Base-by-base conservation (phyloP, 2,888 invertebrate species). In the Cybosia mesomella region DNA sequence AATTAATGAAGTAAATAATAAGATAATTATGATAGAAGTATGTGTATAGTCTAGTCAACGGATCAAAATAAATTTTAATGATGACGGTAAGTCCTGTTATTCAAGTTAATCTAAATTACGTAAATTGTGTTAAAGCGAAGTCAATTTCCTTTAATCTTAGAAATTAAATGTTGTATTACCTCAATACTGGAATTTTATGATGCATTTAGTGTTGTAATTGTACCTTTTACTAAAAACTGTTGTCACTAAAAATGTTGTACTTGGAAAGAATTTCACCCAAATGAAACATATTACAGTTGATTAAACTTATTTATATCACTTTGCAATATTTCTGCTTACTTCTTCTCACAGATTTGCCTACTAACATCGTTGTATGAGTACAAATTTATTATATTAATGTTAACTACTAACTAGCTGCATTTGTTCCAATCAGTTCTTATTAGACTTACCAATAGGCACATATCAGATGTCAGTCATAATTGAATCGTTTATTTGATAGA, bases 31-130 rank as follows among this genome's bases (percentile, higher is more conserved):
- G 28, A 68, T 66, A 5, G 36, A 67, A 59, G 18, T 39, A 74
- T 75, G 80, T 28, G 49, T 62, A 28, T 49, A 39, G 32, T 57
- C 21, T 58, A 15, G 63, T 66, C 34, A 28, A 61, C 67, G 70
- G 71, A 71, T 64, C 43, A 64, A 61, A 77, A 61, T 69, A 72
- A 73, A 58, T 58, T 34, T 58, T 63, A 59, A 71, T 24, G 63
- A 79, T 79, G 79, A 70, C 79, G 61, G 79, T 79, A 81, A 79
- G 79, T 66, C 2, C 18, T n/a, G 34, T 34, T 39, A 22, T 36
- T 22, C 9, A 9, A 2, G 9, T 22, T 4, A 22, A 39, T 18
- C 4, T 39, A 39, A 39, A 24, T 39, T 15, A 24, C 34, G 9
- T 59, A 59, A 39, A 59, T 18, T 18, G 34, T 18, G 59, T 39